Conservation (phyloP, 2,113 vertebrate genomes). For the mouse (Mus musculus) region GRCm39 chr9:113218001-113218500, state of each 20-base stretch:
- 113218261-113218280: neutral
- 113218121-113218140: neutral
- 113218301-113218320: neutral
- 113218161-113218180: neutral
- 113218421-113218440: no score
- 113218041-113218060: neutral
- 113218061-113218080: neutral
- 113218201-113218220: constrained; percentile 32
- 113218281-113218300: neutral
- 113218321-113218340: no score
- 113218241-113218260: neutral
- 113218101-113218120: no score
- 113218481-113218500: no score
- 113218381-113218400: no score
- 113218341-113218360: no score
- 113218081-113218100: neutral
- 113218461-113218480: no score
- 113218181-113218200: neutral
- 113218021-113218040: neutral
- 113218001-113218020: neutral
- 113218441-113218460: no score
- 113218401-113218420: no score
- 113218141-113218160: neutral
- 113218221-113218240: neutral
- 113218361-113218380: no score